Conservation (phyloP, 23 tunicate species). For the Trididemnum miniatum region DNA sequence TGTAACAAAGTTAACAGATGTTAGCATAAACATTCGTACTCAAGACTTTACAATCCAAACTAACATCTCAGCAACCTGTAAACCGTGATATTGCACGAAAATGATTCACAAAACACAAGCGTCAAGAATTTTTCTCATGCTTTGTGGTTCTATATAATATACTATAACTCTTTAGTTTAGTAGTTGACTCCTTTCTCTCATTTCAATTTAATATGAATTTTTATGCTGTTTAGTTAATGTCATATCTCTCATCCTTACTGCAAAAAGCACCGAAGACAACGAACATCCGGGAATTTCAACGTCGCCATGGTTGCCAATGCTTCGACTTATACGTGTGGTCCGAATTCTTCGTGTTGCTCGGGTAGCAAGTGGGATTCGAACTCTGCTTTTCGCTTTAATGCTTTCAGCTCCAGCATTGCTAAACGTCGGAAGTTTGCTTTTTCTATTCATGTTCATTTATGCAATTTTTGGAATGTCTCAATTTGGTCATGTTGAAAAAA, state of each 20-base stretch:
- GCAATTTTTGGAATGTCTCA: constrained; percentile 92
- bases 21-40: too few relatives aligned
- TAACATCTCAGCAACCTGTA: too few relatives aligned
- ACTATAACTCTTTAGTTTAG: too few relatives aligned
- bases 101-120: too few relatives aligned
- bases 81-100: too few relatives aligned
- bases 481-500: constrained; percentile 61
- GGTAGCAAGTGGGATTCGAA: constrained; percentile 80
- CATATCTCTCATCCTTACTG: constrained; percentile 22
- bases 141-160: too few relatives aligned
- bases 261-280: neutral
- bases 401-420: constrained; percentile 84
- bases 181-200: too few relatives aligned
- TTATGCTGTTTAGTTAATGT: constrained; percentile 71
- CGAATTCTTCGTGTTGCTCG: constrained; percentile 78
- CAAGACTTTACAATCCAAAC: too few relatives aligned
- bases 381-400: constrained; percentile 79
- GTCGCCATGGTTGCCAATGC: constrained; percentile 89
- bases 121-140: too few relatives aligned
- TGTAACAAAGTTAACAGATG: too few relatives aligned
- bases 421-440: constrained; percentile 72
- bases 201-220: too few relatives aligned
- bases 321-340: constrained; percentile 75
- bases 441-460: constrained; percentile 78
- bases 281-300: neutral